These are phyloP conservation scores for Balanococcus diminutus DNA, from an alignment of 2,888 invertebrate genomes.

Conservation along the genomic window DNA sequence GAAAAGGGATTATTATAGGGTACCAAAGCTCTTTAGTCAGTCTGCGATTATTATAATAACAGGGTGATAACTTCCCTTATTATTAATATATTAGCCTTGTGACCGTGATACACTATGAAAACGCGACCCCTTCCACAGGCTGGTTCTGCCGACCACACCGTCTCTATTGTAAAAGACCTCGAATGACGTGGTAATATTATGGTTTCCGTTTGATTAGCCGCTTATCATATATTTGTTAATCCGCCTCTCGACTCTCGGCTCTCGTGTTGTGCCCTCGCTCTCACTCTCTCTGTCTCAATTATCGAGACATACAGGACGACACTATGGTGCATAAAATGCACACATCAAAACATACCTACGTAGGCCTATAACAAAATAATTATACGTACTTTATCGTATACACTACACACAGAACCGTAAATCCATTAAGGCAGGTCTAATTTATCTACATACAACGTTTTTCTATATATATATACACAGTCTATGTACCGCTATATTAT, in stretches of 20 bases:
- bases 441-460: neutral
- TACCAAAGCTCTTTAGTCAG: constrained; percentile 21
- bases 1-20: constrained; percentile 52
- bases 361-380: no score
- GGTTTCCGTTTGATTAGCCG: constrained; percentile 26
- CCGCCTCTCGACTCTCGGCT: neutral
- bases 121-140: neutral
- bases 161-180: neutral
- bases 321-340: neutral
- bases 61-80: constrained; percentile 49
- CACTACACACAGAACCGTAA: neutral
- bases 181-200: constrained; percentile 12
- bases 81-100: constrained; percentile 46
- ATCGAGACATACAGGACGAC: neutral
- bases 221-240: neutral
- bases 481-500: neutral
- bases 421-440: constrained; percentile 7
- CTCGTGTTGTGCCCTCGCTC: no score
- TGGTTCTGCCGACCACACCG: neutral
- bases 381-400: no score
- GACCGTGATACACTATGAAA: constrained; percentile 25
- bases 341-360: neutral
- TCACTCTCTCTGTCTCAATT: neutral
- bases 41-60: constrained; percentile 47
- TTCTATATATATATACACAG: neutral